Evolutionary conservation across 2,113 vertebrate species (phyloP), one percentile per base, ranked within the genome.

Genomic region (Apaloderma vittatum): DNA sequence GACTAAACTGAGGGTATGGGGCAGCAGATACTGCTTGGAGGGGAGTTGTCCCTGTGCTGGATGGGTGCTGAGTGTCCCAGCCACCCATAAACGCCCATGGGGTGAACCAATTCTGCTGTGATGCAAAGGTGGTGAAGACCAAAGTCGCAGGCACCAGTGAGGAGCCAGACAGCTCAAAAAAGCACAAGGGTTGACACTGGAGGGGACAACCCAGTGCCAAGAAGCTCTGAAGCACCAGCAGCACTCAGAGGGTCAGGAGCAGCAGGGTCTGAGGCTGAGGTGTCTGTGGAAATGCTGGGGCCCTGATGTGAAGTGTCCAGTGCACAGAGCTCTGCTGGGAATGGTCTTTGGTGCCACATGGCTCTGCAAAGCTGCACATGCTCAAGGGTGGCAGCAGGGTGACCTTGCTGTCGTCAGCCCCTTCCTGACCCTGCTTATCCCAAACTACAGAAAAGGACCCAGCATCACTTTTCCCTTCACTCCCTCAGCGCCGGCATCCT

Each of bases 181-280:
- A 61, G n/a, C 46, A n/a, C 19, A 23, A 26, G 23, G 20, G 37
- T n/a, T 6, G 24, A 15, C 18, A 24, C 13, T 61, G 74, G 59
- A 20, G 37, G 45, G 65, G 45, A 14, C 15, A n/a, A 51, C 27
- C 27, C 45, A 4, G 36, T 16, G 30, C 19, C 49, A 26, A 79
- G 45, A 52, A 58, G 49, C 15, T 58, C 58, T 63, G 55, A 83
- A 84, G 36, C 30, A 27, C 30, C 49, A 43, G 18, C 57, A 65
- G 34, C 0, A 3, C 43, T 49, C 26, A 16, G 27, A 4, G 18
- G 29, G 32, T 3, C 2, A 1, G 23, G 12, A 59, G 16, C 12
- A 14, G 32, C 49, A 29, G 68, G 17, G 15, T 7, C 52, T 37
- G 36, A 75, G 46, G 32, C 23, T 48, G 62, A 22, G 26, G 32